Evolutionary conservation across 2,113 vertebrate genomes (phyloP).

Genomic region (Sebastes schlegelii): DNA sequence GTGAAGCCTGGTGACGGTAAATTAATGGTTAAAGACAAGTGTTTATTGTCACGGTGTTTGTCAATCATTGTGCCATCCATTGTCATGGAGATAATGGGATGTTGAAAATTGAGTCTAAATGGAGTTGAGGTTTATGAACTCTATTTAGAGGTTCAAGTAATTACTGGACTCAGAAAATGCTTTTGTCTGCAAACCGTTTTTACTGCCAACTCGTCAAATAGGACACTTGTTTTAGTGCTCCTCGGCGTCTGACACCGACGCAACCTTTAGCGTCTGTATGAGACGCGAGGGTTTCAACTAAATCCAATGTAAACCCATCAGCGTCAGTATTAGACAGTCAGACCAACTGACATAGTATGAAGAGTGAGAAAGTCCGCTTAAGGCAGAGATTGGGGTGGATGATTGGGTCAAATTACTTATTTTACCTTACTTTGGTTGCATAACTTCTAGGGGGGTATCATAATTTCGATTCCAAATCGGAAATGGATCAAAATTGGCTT

Average conservation of each 20-base stretch:
- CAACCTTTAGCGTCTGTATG: neutral
- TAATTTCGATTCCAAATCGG: too few species aligned
- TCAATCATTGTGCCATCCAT: constrained; percentile 13
- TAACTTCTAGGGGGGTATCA: too few species aligned
- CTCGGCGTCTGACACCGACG: neutral
- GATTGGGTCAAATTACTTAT: too few species aligned
- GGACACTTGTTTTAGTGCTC: too few species aligned
- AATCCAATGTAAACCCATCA: neutral
- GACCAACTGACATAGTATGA: too few species aligned
- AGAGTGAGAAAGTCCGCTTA: neutral
- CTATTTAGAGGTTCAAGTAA: neutral
- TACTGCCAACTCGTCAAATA: neutral
- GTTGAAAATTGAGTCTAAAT: neutral
- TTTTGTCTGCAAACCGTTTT: neutral
- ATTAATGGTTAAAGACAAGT: constrained; percentile 11
- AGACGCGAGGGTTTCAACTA: neutral
- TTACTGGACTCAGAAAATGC: neutral
- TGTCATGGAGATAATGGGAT: constrained; percentile 12
- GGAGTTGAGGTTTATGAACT: constrained; percentile 1
- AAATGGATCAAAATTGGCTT: too few species aligned
- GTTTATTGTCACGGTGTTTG: neutral
- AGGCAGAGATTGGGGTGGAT: too few species aligned
- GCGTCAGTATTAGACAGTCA: neutral
- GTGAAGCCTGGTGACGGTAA: constrained; percentile 4
- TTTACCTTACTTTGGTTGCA: too few species aligned